Evolutionary conservation across 2,113 vertebrate genomes (phyloP), one percentile per base, ranked within the genome.

Genomic region (Coptodon rendalli): DNA sequence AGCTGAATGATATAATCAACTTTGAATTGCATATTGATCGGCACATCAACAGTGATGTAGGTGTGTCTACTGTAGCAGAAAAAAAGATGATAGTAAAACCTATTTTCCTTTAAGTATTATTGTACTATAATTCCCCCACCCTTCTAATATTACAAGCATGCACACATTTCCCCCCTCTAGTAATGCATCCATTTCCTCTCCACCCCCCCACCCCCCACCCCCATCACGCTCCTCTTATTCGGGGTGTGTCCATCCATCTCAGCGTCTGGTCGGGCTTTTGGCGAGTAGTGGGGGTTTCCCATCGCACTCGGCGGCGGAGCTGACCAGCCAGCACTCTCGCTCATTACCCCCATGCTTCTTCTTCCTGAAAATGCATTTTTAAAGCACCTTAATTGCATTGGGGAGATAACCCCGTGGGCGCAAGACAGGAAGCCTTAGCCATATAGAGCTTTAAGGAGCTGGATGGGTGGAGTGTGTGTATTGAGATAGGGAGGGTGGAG

Each of bases 301-400:
- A 93, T 86, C 38, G 86, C 91, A 93, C 88, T 93, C 86, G 86
- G 81, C 40, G 14, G 78, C 19, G 14, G 76, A 90, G 86, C 83
- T 87, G 88, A 92, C 89, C 93, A 95, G 96, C 95, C 90, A 93
- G 91, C 93, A 93, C 95, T 96, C 96, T 93, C 87, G 93, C 96
- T 97, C 97, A 97, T 97, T 97, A 98, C 97, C 97, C 96, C 97
- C 93, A 94, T 82, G 87, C 89, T 86, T 91, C 97, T 94, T 97
- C 97, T 98, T 98, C 97, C 98, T 98, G 98, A 98, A 99, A 98
- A 98, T 98, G 97, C 97, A 98, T 97, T 98, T 98, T 97, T 97
- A 98, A 94, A 98, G 97, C 96, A 96, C 96, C 97, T 97, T 98
- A 99, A 99, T 99, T 99, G 98, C 97, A 98, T 98, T 98, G 97